Conservation (phyloP, 2,888 invertebrate species). For the Mythimna albipuncta region DNA sequence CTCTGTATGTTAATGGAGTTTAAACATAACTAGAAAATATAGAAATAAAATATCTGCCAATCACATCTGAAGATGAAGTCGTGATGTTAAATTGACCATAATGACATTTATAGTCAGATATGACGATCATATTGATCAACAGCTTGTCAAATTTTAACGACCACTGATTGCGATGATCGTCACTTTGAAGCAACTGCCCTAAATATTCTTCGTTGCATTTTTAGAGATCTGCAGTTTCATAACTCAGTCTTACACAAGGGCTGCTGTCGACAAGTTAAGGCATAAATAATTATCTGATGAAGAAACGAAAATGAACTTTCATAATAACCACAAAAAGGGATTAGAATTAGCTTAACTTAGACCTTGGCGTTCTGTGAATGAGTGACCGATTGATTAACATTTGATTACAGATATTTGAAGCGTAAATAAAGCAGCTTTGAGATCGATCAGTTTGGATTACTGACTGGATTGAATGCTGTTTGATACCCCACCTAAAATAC, state of each 20-base stretch:
- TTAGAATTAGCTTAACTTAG: slow-evolving; percentile 41
- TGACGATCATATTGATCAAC: slow-evolving; percentile 32
- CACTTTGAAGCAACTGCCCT: slow-evolving; percentile 56
- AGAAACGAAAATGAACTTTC: slow-evolving; percentile 51
- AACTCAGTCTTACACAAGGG: slow-evolving; percentile 57
- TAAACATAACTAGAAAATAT: too few species aligned
- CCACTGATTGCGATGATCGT: slow-evolving; percentile 38
- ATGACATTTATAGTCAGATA: slow-evolving; percentile 7
- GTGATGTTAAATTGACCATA: neutral
- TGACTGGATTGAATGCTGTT: slow-evolving; percentile 1
- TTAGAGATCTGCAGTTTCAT: slow-evolving; percentile 53
- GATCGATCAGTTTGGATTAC: neutral
- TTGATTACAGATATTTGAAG: slow-evolving; percentile 34
- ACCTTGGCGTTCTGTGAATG: slow-evolving; percentile 46
- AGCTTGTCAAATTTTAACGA: slow-evolving; percentile 38
- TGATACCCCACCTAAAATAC: neutral
- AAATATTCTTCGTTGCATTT: slow-evolving; percentile 49
- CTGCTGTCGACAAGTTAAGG: slow-evolving; percentile 43
- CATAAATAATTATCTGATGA: slow-evolving; percentile 62
- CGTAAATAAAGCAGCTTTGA: slow-evolving; percentile 19
- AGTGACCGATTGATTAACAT: slow-evolving; percentile 14
- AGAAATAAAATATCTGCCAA: too few species aligned
- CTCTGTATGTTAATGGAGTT: too few species aligned
- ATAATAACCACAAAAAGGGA: slow-evolving; percentile 48
- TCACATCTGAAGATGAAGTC: neutral